Evolutionary conservation across 2,888 invertebrate species (phyloP).

Genomic region (Gastracanthus pulcherrimus): DNA sequence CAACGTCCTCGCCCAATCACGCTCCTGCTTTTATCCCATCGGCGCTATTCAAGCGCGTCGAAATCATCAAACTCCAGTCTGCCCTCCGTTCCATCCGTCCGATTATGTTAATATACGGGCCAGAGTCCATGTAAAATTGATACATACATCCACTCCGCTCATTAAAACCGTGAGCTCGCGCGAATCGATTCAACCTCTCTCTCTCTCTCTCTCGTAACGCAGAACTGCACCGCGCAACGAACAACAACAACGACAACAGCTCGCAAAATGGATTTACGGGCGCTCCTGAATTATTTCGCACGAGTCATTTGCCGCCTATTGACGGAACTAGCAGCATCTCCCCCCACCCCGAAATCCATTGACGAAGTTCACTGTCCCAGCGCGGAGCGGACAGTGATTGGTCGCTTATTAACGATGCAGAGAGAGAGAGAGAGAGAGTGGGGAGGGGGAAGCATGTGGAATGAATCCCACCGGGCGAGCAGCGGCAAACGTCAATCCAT

Average conservation of each 20-base stretch:
- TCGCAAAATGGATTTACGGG: constrained; percentile 45
- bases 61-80: no score
- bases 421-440: constrained; percentile 1
- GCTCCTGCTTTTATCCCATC: no score
- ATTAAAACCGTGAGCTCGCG: constrained; percentile 29
- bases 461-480: no score
- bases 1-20: no score
- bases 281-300: constrained; percentile 50
- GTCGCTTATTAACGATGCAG: constrained; percentile 58
- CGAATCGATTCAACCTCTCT: no score
- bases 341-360: constrained; percentile 10
- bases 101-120: constrained; percentile 36
- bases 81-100: no score
- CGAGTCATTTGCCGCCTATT: constrained; percentile 57
- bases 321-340: background rate
- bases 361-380: constrained; percentile 48
- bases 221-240: background rate
- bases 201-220: no score
- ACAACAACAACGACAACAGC: background rate
- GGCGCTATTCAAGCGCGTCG: no score
- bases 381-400: constrained; percentile 50
- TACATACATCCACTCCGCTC: background rate
- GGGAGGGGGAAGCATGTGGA: no score
- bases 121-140: constrained; percentile 35
- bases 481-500: no score